Evolutionary conservation across 2,113 vertebrate genomes (phyloP), one percentile per base, ranked within the genome.

Genomic region (Platichthys flesus): DNA sequence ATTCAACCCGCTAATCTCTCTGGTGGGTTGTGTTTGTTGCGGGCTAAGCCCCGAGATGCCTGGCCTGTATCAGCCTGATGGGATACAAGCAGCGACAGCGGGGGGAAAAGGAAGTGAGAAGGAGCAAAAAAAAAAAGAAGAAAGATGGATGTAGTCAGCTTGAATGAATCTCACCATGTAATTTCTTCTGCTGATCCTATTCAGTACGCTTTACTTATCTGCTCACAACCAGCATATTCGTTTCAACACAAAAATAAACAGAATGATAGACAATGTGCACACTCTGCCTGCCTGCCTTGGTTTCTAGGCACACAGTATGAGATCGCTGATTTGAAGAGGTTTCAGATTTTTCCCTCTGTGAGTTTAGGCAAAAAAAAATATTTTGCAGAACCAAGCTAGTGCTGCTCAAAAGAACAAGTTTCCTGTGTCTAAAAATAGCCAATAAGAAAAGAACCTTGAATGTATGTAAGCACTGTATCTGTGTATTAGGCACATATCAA

Each of bases 1-100:
- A 85, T 89, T 87, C 80, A 76, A 76, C 67, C 52, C 74, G 49
- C 66, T 90, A 90, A 91, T 89, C 86, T 92, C 90, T 90, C 88
- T 88, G 74, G 83, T 89, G 92, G 84, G 81, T 76, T 81, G 74
- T 65, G 62, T 90, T 85, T 88, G 82, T 91, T 84, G 80, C 81
- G 67, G 81, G 79, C 89, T 90, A 85, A 91, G 81, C 81, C 76
- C 68, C 79, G 51, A 88, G 78, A 88, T 67, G 79, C 69, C 75
- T 26, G 42, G 81, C 42, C 83, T 79, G 82, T 69, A 86, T 78
- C 71, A 64, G 81, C 9, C 42, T 74, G 78, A 86, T 75, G 79
- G 83, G 73, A 86, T 79, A 72, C 71, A 63, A 81, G 74, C 68
- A 84, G 81, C 35, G 64, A 81, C 71, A 75, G 67, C 24, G 72